Evolutionary conservation across 1,140 invertebrate species (phyloP).

Genomic region (Magallana gigas): DNA sequence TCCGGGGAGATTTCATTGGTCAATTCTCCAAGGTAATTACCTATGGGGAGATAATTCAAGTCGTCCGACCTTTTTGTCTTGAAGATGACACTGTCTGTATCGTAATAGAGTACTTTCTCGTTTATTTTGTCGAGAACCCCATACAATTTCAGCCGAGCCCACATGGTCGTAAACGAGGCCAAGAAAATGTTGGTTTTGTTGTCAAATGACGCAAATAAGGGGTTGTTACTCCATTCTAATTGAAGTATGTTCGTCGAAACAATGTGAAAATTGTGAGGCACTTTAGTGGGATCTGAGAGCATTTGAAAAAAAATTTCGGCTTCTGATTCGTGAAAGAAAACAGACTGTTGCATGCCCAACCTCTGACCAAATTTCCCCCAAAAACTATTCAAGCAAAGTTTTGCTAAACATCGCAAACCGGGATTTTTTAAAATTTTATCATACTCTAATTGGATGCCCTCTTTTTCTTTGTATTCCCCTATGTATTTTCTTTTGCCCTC

Average conservation of each 20-base stretch:
- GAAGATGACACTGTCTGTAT: slow-evolving; percentile 46
- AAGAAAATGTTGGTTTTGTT: slow-evolving; percentile 74
- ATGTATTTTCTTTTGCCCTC: slow-evolving; percentile 28
- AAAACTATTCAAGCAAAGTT: slow-evolving; percentile 65
- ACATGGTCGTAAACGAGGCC: slow-evolving; percentile 77
- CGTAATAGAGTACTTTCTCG: no score
- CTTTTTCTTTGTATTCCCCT: neutral
- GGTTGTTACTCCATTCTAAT: slow-evolving; percentile 38
- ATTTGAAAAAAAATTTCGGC: slow-evolving; percentile 61
- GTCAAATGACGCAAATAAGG: slow-evolving; percentile 38
- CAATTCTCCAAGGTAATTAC: slow-evolving; percentile 45
- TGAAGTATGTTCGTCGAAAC: slow-evolving; percentile 33
- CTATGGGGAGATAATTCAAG: slow-evolving; percentile 41
- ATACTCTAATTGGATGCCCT: slow-evolving; percentile 46
- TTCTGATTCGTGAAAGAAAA: slow-evolving; percentile 43
- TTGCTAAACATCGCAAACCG: slow-evolving; percentile 65
- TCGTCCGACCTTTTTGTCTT: slow-evolving; percentile 27
- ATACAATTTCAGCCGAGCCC: slow-evolving; percentile 78
- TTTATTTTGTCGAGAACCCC: slow-evolving; percentile 59
- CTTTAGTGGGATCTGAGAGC: slow-evolving; percentile 40
- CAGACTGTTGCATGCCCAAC: slow-evolving; percentile 53
- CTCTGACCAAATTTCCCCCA: slow-evolving; percentile 61
- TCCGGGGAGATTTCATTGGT: slow-evolving; percentile 37
- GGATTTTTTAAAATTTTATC: slow-evolving; percentile 74
- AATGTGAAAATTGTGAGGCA: slow-evolving; percentile 43